Base-by-base conservation (phyloP, 2,113 vertebrate genomes). In the Forbesichthys papilliferus region DNA sequence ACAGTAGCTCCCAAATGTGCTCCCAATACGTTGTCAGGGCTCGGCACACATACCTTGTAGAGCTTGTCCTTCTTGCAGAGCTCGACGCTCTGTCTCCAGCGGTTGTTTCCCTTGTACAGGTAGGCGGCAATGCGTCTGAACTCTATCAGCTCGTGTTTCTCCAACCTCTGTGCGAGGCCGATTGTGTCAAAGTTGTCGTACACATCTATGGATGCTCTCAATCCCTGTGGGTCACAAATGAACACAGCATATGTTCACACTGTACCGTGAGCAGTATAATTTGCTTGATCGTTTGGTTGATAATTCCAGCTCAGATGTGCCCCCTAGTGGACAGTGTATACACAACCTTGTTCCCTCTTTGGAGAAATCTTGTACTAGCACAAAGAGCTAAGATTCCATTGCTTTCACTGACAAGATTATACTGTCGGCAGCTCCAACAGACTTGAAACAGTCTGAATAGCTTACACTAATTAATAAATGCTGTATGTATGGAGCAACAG, bases 101-200 rank as follows among this genome's bases (percentile, higher is more conserved):
- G 92, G 82, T 94, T 94, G 81, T 95, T 96, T 13, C 93, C 93
- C 77, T 96, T 96, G 87, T 96, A 98, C 52, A 97, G 88, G 73
- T 95, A 95, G 0, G 95, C 95, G 4, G 96, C 94, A 11, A 97
- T 95, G 48, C 94, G 94, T 58, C 95, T 85, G 77, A 98, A 97
- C 61, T 97, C 95, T 1, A 97, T 95, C 53, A 97, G 89, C 51
- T 95, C 94, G 0, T 96, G 95, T 78, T 95, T 95, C 82, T 96
- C 95, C 77, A 97, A 89, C 48, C 88, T 90, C 88, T 96, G 95
- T 11, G 95, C 96, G 77, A 97, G 84, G 0, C 86, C 89, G 36
- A 96, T 94, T 65, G 94, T 96, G 83, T 98, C 95, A 48, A 97
- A 96, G 90, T 95, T 96, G 84, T 96, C 93, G 14, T 96, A 96